Evolutionary conservation across 2,888 invertebrate species (phyloP), one percentile per base, ranked within the genome.

Genomic region (Folsomia candida): DNA sequence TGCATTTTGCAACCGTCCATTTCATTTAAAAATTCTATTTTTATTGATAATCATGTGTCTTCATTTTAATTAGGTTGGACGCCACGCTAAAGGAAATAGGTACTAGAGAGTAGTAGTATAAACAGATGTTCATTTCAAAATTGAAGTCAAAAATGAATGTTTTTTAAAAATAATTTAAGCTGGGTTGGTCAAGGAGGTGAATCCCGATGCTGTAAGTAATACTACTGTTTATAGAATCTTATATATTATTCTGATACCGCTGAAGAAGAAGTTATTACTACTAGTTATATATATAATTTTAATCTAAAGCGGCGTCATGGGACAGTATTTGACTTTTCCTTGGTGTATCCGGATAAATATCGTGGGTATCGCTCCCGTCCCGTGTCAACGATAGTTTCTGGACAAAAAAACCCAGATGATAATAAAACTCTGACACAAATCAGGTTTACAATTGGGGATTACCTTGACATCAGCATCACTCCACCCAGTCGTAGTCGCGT

Each of bases 171-270:
- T n/a, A n/a, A n/a, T n/a, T n/a, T n/a, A n/a, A n/a, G 96, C 97
- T 0, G 91, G 92, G n/a, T 86, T 99, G 6, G 97, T 99, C 0
- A 96, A 97, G 82, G 98, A 99, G 87, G 98, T 99, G 0, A 98
- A 98, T 83, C 94, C 95, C 4, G 98, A 98, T 83, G 94, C 98
- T 37, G 37, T 37, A 37, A 37, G n/a, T 14, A 37, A 14, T 14
- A 37, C 37, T 37, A 14, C 37, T 37, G 37, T 37, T 37, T 9
- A n/a, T n/a, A 37, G 37, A 14, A 14, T 37, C 6, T 37, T 4
- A 37, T 37, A 9, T 37, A 14, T 37, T 37, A 37, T 9, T 37
- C 37, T 37, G n/a, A n/a, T n/a, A n/a, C n/a, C 37, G 37, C 4
- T 37, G 6, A 37, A 37, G 37, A n/a, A n/a, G 37, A 37, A 37